Evolutionary conservation across 2,113 vertebrate genomes (phyloP).

Genomic region (Cromileptes altivelis): DNA sequence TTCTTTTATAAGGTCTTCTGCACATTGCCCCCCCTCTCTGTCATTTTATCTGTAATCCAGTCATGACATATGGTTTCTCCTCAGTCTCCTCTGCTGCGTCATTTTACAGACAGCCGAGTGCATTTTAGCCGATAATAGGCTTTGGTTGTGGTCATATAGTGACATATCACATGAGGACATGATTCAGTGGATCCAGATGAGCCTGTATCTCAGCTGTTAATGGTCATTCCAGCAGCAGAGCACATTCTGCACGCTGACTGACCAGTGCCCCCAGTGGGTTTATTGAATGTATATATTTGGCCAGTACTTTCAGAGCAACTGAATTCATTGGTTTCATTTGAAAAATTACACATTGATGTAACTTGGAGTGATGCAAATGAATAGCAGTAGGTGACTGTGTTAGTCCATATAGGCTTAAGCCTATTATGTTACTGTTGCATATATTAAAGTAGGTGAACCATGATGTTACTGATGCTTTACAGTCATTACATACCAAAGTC

Average conservation of each 20-base stretch:
- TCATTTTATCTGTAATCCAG: slow-evolving; percentile 53
- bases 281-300: slow-evolving; percentile 8
- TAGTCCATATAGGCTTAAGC: background rate
- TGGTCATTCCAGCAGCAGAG: slow-evolving; percentile 35
- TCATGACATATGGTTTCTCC: slow-evolving; percentile 56
- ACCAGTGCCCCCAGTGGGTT: slow-evolving; percentile 24
- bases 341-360: slow-evolving; percentile 9
- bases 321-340: background rate
- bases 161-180: slow-evolving; percentile 36
- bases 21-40: background rate
- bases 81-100: slow-evolving; percentile 35
- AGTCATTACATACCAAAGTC: background rate
- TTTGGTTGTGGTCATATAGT: slow-evolving; percentile 32
- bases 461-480: background rate
- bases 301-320: background rate
- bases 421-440: background rate
- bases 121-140: slow-evolving; percentile 64
- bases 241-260: slow-evolving; percentile 9
- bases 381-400: background rate
- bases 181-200: slow-evolving; percentile 58
- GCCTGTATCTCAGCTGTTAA: slow-evolving; percentile 54
- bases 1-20: background rate
- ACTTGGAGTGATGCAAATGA: background rate
- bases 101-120: slow-evolving; percentile 36
- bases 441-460: background rate